These are phyloP conservation scores for Gambelia wislizenii DNA, from an alignment of 2,797 vertebrate genomes.

Conservation along the genomic window DNA sequence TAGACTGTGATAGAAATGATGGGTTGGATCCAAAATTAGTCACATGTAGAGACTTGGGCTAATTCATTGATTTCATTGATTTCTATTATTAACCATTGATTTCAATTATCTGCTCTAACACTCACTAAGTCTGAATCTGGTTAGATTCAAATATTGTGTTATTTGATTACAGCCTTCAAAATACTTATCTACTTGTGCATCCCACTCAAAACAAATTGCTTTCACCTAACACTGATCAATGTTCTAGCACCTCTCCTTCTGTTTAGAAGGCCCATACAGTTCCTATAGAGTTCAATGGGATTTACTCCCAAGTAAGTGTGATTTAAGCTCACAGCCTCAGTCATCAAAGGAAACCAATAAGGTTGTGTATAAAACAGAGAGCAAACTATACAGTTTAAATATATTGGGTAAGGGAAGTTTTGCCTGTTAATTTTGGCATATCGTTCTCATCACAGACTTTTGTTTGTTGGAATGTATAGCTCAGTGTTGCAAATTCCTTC, in stretches of 20 bases:
- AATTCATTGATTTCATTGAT: neutral
- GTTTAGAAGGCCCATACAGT: neutral
- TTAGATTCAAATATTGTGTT: neutral
- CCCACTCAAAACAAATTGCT: neutral
- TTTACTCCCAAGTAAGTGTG: neutral
- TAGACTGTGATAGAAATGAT: neutral
- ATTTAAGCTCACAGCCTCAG: neutral
- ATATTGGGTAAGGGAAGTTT: neutral
- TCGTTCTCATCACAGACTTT: conserved; percentile 1
- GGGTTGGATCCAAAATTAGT: neutral
- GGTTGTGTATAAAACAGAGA: neutral
- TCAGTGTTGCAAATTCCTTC: conserved; percentile 33
- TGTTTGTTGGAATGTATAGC: conserved; percentile 17
- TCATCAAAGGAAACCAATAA: neutral
- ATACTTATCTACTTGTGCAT: neutral
- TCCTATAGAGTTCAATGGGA: neutral
- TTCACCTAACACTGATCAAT: neutral
- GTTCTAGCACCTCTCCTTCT: neutral
- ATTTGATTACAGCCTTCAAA: neutral
- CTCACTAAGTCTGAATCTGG: neutral
- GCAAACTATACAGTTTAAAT: conserved; percentile 1
- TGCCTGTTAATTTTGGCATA: conserved; percentile 9
- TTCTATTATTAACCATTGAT: neutral
- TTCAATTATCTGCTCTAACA: neutral
- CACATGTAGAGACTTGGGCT: neutral